Percentiles rank a stretch among this genome's conserved stretches.
Conservation (phyloP, 2,888 invertebrate genomes). For the Criorhina ranunculi region DNA sequence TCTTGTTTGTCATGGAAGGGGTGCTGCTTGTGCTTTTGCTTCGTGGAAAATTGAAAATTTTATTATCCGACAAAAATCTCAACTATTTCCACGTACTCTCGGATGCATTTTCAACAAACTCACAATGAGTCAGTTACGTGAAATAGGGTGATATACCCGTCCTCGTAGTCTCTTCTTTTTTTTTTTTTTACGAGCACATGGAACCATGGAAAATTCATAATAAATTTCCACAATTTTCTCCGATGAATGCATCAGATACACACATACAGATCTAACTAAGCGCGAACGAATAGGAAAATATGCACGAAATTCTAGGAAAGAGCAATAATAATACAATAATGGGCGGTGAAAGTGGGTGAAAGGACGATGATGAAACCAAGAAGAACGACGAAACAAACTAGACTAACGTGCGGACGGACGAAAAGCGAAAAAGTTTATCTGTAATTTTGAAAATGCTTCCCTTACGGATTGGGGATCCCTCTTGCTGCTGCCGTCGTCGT, state of each 20-base stretch:
- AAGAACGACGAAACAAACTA: conserved; percentile 26
- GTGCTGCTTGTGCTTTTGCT: not conserved
- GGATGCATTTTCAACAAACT: conserved; percentile 59
- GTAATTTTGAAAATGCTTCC: conserved; percentile 68
- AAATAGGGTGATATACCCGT: conserved; percentile 46
- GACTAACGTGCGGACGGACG: not conserved
- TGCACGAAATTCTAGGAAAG: conserved; percentile 35
- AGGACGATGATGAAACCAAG: conserved; percentile 23
- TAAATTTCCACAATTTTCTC: conserved; percentile 54
- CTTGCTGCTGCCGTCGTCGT: conserved; percentile 1
- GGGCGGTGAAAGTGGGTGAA: not conserved
- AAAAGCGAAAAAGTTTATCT: conserved; percentile 68
- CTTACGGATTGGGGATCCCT: conserved; percentile 5
- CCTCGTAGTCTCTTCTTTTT: conserved; percentile 26
- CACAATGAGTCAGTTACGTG: conserved; percentile 47
- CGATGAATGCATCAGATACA: conserved; percentile 49
- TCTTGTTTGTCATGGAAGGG: not conserved
- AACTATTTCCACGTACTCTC: conserved; percentile 46
- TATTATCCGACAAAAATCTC: conserved; percentile 59
- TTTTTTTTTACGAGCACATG: conserved; percentile 25
- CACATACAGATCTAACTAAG: not conserved
- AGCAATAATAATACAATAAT: conserved; percentile 47
- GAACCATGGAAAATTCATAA: conserved; percentile 73
- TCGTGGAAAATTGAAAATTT: conserved; percentile 64
- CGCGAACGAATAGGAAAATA: conserved; percentile 24